These are phyloP conservation scores for Dolomedes plantarius DNA, from an alignment of 2,888 invertebrate species.

Conservation along the genomic window DNA sequence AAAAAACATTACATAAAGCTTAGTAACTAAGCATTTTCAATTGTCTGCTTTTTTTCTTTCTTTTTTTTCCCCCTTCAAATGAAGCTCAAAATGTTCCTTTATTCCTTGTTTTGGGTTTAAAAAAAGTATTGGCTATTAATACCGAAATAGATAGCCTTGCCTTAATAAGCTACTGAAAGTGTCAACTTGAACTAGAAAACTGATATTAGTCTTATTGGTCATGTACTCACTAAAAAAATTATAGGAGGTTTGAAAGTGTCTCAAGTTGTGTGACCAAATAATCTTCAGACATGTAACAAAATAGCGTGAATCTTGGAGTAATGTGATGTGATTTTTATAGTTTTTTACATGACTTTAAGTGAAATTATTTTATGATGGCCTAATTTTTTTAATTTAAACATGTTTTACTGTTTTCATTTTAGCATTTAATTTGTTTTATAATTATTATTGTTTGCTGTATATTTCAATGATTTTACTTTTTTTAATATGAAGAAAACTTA, in stretches of 20 bases:
- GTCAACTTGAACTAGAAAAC: constrained; percentile 33
- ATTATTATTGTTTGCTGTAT: neutral
- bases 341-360: constrained; percentile 11
- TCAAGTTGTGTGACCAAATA: constrained; percentile 24
- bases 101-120: neutral
- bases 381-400: neutral
- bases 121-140: constrained; percentile 40
- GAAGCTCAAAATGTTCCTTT: constrained; percentile 48
- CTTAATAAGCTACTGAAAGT: constrained; percentile 43
- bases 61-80: constrained; percentile 11
- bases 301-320: constrained; percentile 31
- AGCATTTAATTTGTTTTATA: neutral
- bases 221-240: constrained; percentile 20
- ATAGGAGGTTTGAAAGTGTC: constrained; percentile 18
- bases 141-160: constrained; percentile 61
- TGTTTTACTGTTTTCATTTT: neutral
- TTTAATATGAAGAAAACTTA: neutral
- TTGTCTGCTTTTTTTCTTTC: constrained; percentile 22
- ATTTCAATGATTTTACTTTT: neutral
- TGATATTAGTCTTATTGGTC: constrained; percentile 29
- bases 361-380: neutral
- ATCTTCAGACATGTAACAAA: constrained; percentile 35
- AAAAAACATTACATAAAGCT: constrained; percentile 34
- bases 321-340: constrained; percentile 36
- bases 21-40: constrained; percentile 30